These are phyloP conservation scores for Trachymyrmex septentrionalis DNA, from an alignment of 1,140 invertebrate genomes.

Conservation along the genomic window DNA sequence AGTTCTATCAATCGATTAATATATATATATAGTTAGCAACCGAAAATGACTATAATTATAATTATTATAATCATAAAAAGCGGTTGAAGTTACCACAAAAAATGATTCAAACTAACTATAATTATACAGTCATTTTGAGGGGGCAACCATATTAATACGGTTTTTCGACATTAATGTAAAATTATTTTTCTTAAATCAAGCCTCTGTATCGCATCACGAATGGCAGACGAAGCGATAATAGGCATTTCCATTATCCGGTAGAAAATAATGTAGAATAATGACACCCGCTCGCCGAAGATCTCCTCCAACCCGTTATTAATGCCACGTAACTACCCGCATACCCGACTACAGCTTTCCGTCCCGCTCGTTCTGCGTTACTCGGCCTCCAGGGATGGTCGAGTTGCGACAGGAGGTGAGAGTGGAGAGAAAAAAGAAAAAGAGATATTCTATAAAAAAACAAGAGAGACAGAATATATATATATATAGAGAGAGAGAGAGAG, in stretches of 20 bases:
- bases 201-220: not conserved
- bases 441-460: constrained; percentile 28
- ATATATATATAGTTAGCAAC: too few species aligned
- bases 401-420: constrained; percentile 26
- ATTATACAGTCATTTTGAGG: too few species aligned
- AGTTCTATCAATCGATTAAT: too few species aligned
- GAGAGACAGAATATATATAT: not conserved
- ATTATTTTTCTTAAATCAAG: constrained; percentile 5
- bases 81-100: too few species aligned
- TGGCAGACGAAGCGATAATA: not conserved
- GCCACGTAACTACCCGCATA: constrained; percentile 57
- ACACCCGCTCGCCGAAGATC: not conserved
- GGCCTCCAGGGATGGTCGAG: constrained; percentile 60
- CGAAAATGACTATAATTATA: too few species aligned
- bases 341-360: constrained; percentile 65
- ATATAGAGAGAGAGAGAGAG: too few species aligned
- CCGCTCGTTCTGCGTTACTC: constrained; percentile 38
- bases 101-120: too few species aligned
- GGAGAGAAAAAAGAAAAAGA: constrained; percentile 17
- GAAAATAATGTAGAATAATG: constrained; percentile 30
- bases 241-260: constrained; percentile 25
- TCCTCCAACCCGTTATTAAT: constrained; percentile 43
- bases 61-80: too few species aligned
- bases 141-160: too few species aligned
- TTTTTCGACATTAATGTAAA: not conserved